Conservation (phyloP, 1,140 invertebrate species). For the Drosophila albomicans region DNA sequence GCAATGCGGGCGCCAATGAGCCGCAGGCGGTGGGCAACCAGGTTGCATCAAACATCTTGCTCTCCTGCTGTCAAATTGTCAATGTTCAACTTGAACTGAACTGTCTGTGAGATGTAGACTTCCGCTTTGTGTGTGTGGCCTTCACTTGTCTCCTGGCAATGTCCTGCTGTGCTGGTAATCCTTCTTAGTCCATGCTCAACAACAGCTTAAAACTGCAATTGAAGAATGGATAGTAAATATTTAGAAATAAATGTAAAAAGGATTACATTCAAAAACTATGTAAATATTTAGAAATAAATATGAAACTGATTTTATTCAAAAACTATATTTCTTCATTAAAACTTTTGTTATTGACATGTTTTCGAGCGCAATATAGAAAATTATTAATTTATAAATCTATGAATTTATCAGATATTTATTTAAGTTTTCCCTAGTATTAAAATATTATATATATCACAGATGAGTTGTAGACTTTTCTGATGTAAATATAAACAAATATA, state of each 20-base stretch:
- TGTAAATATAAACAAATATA: too few species aligned
- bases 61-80: not conserved
- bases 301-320: too few species aligned
- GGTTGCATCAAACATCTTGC: conserved; percentile 74
- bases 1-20: conserved; percentile 81
- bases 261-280: too few species aligned
- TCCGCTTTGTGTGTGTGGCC: not conserved
- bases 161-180: not conserved
- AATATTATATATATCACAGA: too few species aligned
- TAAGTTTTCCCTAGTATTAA: too few species aligned
- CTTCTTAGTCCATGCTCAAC: not conserved
- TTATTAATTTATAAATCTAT: too few species aligned
- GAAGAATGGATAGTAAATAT: not conserved
- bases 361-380: too few species aligned
- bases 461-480: too few species aligned
- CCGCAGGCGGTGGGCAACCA: conserved; percentile 83
- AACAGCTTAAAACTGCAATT: not conserved
- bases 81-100: not conserved
- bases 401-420: too few species aligned
- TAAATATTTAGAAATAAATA: not conserved
- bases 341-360: too few species aligned
- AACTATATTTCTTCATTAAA: not conserved
- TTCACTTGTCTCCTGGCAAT: not conserved
- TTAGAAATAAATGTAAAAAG: too few species aligned
- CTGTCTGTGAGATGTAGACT: not conserved